Evolutionary conservation across 2,113 vertebrate genomes (phyloP), one percentile per base, ranked within the genome.

Genomic region (Lucifuga dentata): DNA sequence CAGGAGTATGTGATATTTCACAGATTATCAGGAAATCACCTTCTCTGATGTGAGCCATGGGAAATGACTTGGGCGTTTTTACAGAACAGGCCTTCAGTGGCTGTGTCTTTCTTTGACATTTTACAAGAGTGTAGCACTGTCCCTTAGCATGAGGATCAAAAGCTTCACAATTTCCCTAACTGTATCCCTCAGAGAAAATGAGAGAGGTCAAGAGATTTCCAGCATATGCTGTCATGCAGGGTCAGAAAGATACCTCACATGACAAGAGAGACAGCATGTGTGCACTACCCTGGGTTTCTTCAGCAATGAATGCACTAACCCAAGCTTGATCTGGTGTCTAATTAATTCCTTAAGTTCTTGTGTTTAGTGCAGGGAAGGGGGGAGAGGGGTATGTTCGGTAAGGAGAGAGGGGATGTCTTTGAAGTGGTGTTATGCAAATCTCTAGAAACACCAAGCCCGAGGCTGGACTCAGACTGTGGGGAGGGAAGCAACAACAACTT

Each of bases 281-380:
- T 44, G 56, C 55, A 63, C 21, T 40, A 20, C 55, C 77, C 16
- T 52, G 48, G 61, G 50, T 61, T 63, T 72, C 21, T 59, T 76
- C 53, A 68, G 20, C 26, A 33, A 67, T 60, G 67, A 56, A 72
- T 74, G 66, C 61, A 68, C 76, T 55, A 78, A 80, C 67, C 61
- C 45, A 45, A 78, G 73, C 86, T 89, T 89, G 81, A 91, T 85
- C 81, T 71, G 45, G 51, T 39, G 57, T 85, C 86, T 89, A 88
- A 91, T 92, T 91, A 91, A 93, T 92, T 91, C 81, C 77, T 86
- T 81, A 90, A 88, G 83, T 90, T 90, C 76, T 82, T 40, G 68
- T 90, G 79, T 90, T 90, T 89, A 86, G 81, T 82, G 68, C 75
- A 61, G 41, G 20, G 53, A 46, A 64, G 26, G 49, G 62, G 57